These are phyloP conservation scores for Eupelmus urozonus DNA, from an alignment of 2,888 invertebrate genomes.

Conservation along the genomic window DNA sequence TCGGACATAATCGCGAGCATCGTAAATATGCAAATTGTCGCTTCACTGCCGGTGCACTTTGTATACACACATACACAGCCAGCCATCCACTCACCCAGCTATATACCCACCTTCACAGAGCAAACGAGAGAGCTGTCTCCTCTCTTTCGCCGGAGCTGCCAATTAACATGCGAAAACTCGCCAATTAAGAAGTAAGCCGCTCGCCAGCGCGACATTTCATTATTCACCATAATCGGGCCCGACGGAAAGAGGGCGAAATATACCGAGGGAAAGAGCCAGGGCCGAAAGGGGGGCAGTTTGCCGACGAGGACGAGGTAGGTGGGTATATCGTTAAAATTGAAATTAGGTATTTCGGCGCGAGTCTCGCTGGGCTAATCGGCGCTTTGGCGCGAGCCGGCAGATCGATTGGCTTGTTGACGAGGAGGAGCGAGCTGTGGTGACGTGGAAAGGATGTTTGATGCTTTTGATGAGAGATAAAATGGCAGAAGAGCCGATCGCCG, in stretches of 20 bases:
- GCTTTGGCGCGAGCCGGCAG: not conserved
- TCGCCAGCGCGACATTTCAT: slow-evolving; percentile 35
- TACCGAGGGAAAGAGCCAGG: not conserved
- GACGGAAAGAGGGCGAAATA: not conserved
- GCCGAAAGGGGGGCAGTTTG: no score
- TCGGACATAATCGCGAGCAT: slow-evolving; percentile 38
- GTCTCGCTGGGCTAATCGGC: not conserved
- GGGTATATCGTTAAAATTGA: slow-evolving; percentile 17
- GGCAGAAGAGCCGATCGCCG: no score
- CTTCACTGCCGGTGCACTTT: slow-evolving; percentile 17
- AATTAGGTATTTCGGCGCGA: slow-evolving; percentile 26
- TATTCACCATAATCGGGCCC: slow-evolving; percentile 27
- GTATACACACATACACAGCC: not conserved
- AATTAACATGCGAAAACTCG: slow-evolving; percentile 50
- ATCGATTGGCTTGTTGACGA: not conserved
- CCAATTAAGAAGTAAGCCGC: slow-evolving; percentile 46
- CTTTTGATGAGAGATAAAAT: not conserved
- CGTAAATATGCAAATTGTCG: slow-evolving; percentile 54
- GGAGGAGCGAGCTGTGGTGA: not conserved
- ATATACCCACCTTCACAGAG: no score
- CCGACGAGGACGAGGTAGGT: not conserved
- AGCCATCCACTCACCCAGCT: not conserved
- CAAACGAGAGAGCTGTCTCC: no score
- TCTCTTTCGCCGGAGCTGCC: slow-evolving; percentile 4
- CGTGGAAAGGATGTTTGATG: not conserved